Percentiles rank a stretch among this genome's conserved stretches.
These are phyloP conservation scores for Brachypterus glaber DNA, from an alignment of 2,888 invertebrate species.

Conservation along the genomic window DNA sequence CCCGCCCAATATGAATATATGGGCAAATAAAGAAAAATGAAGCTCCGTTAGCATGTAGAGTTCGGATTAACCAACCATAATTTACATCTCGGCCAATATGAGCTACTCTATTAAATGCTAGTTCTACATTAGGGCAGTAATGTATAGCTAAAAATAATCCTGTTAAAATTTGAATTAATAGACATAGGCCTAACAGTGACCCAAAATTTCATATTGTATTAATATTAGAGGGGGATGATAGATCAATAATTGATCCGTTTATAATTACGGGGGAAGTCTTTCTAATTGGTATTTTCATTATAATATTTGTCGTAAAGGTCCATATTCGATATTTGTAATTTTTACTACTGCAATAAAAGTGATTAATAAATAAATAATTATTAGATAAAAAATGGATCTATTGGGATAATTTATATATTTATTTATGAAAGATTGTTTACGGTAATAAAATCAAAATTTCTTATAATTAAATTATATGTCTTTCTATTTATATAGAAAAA, in stretches of 20 bases:
- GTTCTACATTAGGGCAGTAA: constrained; percentile 52
- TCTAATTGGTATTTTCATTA: constrained; percentile 45
- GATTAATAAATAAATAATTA: constrained; percentile 53
- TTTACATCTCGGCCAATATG: constrained; percentile 65
- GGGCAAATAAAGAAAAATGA: constrained; percentile 64
- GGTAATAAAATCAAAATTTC: too few species aligned
- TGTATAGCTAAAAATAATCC: constrained; percentile 63
- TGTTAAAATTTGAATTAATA: constrained; percentile 57
- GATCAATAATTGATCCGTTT: constrained; percentile 49
- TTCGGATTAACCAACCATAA: constrained; percentile 55
- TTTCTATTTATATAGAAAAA: too few species aligned
- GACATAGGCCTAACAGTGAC: constrained; percentile 52
- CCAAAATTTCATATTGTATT: constrained; percentile 61
- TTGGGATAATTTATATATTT: constrained; percentile 48
- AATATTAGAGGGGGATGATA: constrained; percentile 54
- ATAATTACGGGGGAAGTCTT: constrained; percentile 46
- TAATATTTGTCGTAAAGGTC: constrained; percentile 43
- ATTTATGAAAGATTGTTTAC: constrained; percentile 33
- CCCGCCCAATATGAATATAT: too few species aligned
- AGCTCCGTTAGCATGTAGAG: constrained; percentile 60
- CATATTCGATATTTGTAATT: constrained; percentile 48
- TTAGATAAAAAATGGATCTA: constrained; percentile 43
- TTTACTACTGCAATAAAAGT: constrained; percentile 50
- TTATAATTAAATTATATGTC: too few species aligned
- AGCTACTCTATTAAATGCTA: constrained; percentile 56